These are phyloP conservation scores for Coelopa frigida DNA, from an alignment of 1,140 invertebrate genomes.

Conservation along the genomic window DNA sequence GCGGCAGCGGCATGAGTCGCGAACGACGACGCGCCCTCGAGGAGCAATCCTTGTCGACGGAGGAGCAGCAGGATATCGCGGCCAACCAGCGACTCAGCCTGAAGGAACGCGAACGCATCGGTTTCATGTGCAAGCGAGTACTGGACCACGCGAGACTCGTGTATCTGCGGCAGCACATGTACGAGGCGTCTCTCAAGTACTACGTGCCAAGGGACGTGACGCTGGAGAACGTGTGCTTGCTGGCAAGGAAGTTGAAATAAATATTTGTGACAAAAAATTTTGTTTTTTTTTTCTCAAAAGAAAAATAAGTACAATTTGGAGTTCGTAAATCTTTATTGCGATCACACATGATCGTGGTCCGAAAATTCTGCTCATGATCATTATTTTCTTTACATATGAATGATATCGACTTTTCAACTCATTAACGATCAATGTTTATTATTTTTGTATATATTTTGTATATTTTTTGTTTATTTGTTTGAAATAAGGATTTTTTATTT, in stretches of 20 bases:
- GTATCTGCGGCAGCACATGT: slow-evolving; percentile 54
- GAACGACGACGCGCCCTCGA: slow-evolving; percentile 34
- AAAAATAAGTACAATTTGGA: too few relatives aligned
- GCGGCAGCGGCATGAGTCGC: slow-evolving; percentile 55
- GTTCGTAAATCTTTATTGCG: too few relatives aligned
- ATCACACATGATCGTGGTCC: too few relatives aligned
- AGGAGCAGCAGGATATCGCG: too few relatives aligned
- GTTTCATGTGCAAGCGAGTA: slow-evolving; percentile 64
- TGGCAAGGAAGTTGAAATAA: slow-evolving; percentile 48
- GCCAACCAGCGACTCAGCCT: slow-evolving; percentile 27
- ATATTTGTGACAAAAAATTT: slow-evolving; percentile 4
- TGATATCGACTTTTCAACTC: too few relatives aligned
- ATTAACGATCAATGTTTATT: too few relatives aligned
- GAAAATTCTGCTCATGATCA: too few relatives aligned
- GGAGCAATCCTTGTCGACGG: slow-evolving; percentile 41
- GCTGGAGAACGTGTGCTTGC: slow-evolving; percentile 70
- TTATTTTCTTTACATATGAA: too few relatives aligned
- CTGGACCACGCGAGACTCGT: slow-evolving; percentile 67
- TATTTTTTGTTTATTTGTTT: background rate
- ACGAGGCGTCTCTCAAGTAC: slow-evolving; percentile 53
- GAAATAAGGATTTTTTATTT: background rate
- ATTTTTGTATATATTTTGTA: background rate
- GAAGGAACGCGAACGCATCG: slow-evolving; percentile 55
- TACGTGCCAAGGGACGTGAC: slow-evolving; percentile 60
- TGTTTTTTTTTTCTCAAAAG: slow-evolving; percentile 2